Base-by-base conservation (phyloP, 2,797 vertebrate species). In the Poeciliopsis turneri region DNA sequence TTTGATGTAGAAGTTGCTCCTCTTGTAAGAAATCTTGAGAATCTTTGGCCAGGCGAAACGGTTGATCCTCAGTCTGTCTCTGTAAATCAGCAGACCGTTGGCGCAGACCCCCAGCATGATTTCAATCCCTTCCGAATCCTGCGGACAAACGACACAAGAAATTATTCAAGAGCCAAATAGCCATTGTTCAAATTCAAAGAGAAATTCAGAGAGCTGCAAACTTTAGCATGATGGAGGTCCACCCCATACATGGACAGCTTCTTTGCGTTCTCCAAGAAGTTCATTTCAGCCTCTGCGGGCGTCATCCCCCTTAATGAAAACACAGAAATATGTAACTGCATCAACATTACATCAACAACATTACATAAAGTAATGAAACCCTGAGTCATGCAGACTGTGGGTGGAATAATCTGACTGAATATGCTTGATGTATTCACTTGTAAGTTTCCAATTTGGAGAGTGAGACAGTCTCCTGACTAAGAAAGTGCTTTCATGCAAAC, bases 21-120 rank as follows among this genome's bases (percentile, higher is more conserved):
- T 97, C 89, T 99, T 99, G 76, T 99, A 99, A 43, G 98, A 99
- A 89, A 99, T 99, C 92, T 99, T 99, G 25, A 99, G 97, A 88
- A 99, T 99, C 95, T 99, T 99, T 78, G 98, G 98, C 98, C 98
- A 99, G 85, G 98, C 98, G 0, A 99, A 99, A 80, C 98, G 97
- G 89, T 99, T 99, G 95, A 99, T 99, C 92, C 98, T 96, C 91
- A 99, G 95, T 36, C 98, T 96, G 81, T 99, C 98, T n/a, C 98
- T 95, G 93, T 99, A 99, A 88, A 99, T 99, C 74, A 99, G 96
- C 79, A 99, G 96, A 72, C 98, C 98, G 0, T 98, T 99, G 94
- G 98, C 98, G 25, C 98, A 99, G 78, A 99, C 98, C 0, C 98
- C 98, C 77, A 99, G 92, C 98, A 99, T 99, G 89, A 99, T 99